Evolutionary conservation across 1,140 invertebrate genomes (phyloP).

Genomic region (Chelonus insularis): DNA sequence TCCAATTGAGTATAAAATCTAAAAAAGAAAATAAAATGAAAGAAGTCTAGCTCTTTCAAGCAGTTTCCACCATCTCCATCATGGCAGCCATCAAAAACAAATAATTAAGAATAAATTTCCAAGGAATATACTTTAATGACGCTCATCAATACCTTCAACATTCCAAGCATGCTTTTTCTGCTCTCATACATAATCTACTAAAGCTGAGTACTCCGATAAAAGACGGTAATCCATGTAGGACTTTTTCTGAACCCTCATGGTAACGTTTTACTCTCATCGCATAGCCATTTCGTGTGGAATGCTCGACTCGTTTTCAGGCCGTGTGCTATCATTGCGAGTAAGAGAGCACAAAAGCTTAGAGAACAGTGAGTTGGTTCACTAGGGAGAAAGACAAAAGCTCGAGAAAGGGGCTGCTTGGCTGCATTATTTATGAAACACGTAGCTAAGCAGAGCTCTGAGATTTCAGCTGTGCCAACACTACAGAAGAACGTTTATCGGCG

Average conservation of each 20-base stretch:
- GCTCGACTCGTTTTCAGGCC: slow-evolving; percentile 7
- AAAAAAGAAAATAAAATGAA: too few species aligned
- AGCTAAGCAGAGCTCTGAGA: slow-evolving; percentile 48
- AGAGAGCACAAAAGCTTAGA: not conserved
- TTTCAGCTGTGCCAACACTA: slow-evolving; percentile 41
- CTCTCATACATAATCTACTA: slow-evolving; percentile 4
- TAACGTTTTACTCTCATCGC: slow-evolving; percentile 19
- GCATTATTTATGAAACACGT: slow-evolving; percentile 54
- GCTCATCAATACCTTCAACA: not conserved
- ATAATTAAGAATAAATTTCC: not conserved
- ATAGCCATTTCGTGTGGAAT: slow-evolving; percentile 25
- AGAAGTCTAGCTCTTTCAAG: too few species aligned
- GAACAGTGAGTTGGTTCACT: not conserved
- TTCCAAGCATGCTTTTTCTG: not conserved
- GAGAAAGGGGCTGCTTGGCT: slow-evolving; percentile 22
- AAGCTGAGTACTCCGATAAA: slow-evolving; percentile 13
- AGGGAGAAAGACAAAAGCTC: slow-evolving; percentile 8
- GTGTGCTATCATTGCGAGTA: slow-evolving; percentile 7
- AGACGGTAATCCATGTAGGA: slow-evolving; percentile 11
- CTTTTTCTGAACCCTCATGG: slow-evolving; percentile 21
- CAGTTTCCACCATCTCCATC: too few species aligned
- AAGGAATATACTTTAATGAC: not conserved
- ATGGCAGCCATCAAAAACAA: too few species aligned
- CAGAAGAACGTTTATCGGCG: slow-evolving; percentile 28
- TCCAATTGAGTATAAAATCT: too few species aligned